Conservation (phyloP, 2,113 vertebrate species). For the Seriola aureovittata region DNA sequence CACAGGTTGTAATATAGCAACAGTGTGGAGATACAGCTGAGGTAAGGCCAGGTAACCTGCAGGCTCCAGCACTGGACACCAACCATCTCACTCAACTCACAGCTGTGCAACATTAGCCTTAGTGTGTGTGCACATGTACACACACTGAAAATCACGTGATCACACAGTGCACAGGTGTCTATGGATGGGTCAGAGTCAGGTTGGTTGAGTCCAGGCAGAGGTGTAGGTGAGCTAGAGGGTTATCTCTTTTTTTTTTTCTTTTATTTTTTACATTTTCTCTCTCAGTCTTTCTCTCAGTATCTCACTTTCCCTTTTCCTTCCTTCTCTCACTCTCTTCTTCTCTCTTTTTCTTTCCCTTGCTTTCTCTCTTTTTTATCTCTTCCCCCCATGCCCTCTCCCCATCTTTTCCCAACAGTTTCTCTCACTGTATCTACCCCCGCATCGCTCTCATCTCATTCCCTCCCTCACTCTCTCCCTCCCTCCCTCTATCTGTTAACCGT, state of each 20-base stretch:
- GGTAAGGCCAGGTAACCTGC: slow-evolving; percentile 28
- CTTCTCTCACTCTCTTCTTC: neutral
- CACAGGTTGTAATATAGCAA: neutral
- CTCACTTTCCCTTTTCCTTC: neutral
- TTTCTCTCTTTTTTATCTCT: neutral
- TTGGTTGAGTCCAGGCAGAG: slow-evolving; percentile 31
- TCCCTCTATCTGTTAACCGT: slow-evolving; percentile 57
- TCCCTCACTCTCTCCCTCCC: slow-evolving; percentile 23
- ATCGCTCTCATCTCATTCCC: slow-evolving; percentile 34
- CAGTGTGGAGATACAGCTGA: neutral
- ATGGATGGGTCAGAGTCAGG: slow-evolving; percentile 48
- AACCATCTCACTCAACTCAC: slow-evolving; percentile 4
- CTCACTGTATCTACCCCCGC: slow-evolving; percentile 57
- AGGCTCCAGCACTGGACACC: slow-evolving; percentile 18
- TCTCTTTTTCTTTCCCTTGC: neutral
- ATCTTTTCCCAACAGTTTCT: slow-evolving; percentile 39
- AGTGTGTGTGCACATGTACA: neutral
- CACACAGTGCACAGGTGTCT: slow-evolving; percentile 29
- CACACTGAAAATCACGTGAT: slow-evolving; percentile 5
- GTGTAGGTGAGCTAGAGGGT: slow-evolving; percentile 30
- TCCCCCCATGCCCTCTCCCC: slow-evolving; percentile 1
- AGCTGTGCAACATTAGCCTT: neutral
- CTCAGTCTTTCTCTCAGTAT: neutral
- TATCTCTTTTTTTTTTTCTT: slow-evolving; percentile 43
- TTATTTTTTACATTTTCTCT: slow-evolving; percentile 24